Evolutionary conservation across 2,888 invertebrate genomes (phyloP).

Genomic region (Mythimna pallens): DNA sequence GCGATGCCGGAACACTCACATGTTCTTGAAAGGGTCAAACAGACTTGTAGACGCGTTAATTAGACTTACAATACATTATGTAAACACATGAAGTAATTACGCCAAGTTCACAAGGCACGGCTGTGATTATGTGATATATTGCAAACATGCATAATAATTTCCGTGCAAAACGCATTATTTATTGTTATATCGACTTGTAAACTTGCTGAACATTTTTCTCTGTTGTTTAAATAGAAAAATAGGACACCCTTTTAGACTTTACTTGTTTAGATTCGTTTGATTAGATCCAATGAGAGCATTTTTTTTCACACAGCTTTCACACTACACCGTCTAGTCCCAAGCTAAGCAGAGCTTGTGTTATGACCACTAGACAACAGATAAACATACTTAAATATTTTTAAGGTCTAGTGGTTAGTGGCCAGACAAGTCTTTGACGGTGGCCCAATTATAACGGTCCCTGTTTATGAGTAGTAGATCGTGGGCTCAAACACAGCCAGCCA

Average conservation of each 20-base stretch:
- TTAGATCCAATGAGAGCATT: neutral
- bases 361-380: too few relatives aligned
- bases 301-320: too few relatives aligned
- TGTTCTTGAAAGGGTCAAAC: constrained; percentile 63
- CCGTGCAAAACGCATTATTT: constrained; percentile 46
- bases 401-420: too few relatives aligned
- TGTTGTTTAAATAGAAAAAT: neutral
- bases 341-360: too few relatives aligned
- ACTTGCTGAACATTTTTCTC: neutral
- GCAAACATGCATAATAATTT: constrained; percentile 41
- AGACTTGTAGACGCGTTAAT: constrained; percentile 53
- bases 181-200: constrained; percentile 7
- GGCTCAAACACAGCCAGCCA: too few relatives aligned
- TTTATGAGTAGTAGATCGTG: too few relatives aligned
- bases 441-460: too few relatives aligned
- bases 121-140: constrained; percentile 51
- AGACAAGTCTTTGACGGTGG: too few relatives aligned
- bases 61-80: constrained; percentile 51
- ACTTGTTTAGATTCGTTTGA: neutral
- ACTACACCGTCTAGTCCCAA: too few relatives aligned
- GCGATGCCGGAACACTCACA: constrained; percentile 58
- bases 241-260: neutral
- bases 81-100: constrained; percentile 60
- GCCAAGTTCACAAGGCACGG: constrained; percentile 37
- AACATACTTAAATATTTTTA: too few relatives aligned